phyloP scores from a whole-genome alignment of 2,797 vertebrate species.

The Anomalospiza imberbis region DNA sequence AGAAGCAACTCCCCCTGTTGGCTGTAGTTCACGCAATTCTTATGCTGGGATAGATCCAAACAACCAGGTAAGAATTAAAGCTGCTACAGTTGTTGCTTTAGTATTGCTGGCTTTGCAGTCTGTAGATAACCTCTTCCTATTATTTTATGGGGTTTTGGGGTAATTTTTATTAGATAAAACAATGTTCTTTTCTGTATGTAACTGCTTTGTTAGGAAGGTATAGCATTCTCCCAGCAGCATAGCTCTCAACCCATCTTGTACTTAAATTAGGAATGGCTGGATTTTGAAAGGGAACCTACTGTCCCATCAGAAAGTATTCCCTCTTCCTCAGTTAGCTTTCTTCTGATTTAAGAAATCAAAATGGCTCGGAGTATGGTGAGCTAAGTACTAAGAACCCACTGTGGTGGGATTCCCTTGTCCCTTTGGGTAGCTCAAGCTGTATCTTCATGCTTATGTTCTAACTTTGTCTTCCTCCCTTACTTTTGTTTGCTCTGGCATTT shows the following conservation, averaged over 20 bases:
- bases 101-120: not conserved
- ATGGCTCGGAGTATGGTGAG: not conserved
- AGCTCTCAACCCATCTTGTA: not conserved
- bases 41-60: slow-evolving; percentile 90
- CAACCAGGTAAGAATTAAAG: slow-evolving; percentile 83
- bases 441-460: not conserved
- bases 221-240: not conserved
- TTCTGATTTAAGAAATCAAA: not conserved
- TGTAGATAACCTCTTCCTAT: not conserved
- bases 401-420: not conserved
- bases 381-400: not conserved
- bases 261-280: not conserved
- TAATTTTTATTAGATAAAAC: not conserved
- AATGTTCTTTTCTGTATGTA: not conserved
- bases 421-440: not conserved
- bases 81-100: not conserved
- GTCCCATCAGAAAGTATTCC: not conserved
- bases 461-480: not conserved
- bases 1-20: slow-evolving; percentile 95
- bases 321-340: not conserved
- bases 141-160: fast-evolving
- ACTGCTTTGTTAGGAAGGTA: not conserved
- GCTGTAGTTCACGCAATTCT: slow-evolving; percentile 98
- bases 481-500: not conserved
- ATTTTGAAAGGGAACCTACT: not conserved